Evolutionary conservation across 1,140 invertebrate species (phyloP).

Genomic region (Lepidurus couesii): DNA sequence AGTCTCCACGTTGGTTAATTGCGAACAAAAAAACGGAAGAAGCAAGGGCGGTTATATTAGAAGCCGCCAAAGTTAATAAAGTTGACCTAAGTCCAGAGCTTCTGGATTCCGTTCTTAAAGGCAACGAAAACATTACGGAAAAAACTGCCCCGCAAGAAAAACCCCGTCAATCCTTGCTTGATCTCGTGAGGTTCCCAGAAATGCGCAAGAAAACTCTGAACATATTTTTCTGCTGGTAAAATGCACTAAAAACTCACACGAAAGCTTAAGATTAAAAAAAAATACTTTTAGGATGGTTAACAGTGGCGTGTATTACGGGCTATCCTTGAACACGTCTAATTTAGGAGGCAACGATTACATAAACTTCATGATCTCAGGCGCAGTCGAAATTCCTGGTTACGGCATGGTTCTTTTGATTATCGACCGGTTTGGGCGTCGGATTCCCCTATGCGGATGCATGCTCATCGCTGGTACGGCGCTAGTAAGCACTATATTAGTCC

Average conservation of each 20-base stretch:
- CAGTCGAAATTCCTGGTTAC: conserved; percentile 79
- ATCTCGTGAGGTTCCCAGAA: not conserved
- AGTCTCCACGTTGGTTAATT: conserved; percentile 48
- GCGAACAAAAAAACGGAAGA: conserved; percentile 42
- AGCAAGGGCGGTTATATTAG: conserved; percentile 40
- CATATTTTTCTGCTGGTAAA: conserved; percentile 8
- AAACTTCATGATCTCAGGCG: conserved; percentile 68
- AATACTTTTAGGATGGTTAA: conserved; percentile 62
- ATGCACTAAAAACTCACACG: not conserved
- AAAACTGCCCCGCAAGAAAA: not conserved
- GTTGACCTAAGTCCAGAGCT: not conserved
- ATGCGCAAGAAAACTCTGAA: conserved; percentile 40
- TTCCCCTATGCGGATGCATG: conserved; percentile 60
- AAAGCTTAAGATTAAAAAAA: not conserved
- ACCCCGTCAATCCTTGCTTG: not conserved
- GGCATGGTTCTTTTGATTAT: conserved; percentile 61
- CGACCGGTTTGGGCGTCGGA: conserved; percentile 63
- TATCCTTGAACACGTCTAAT: conserved; percentile 63
- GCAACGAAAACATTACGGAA: not conserved
- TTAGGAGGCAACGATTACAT: conserved; percentile 76
- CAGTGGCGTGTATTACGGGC: conserved; percentile 77
- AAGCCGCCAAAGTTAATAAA: conserved; percentile 40
- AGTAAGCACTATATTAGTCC: conserved; percentile 52
- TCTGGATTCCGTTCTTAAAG: not conserved
- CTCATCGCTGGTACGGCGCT: conserved; percentile 34